Conservation (phyloP, 2,888 invertebrate species). For the Megalurothrips usitatus region DNA sequence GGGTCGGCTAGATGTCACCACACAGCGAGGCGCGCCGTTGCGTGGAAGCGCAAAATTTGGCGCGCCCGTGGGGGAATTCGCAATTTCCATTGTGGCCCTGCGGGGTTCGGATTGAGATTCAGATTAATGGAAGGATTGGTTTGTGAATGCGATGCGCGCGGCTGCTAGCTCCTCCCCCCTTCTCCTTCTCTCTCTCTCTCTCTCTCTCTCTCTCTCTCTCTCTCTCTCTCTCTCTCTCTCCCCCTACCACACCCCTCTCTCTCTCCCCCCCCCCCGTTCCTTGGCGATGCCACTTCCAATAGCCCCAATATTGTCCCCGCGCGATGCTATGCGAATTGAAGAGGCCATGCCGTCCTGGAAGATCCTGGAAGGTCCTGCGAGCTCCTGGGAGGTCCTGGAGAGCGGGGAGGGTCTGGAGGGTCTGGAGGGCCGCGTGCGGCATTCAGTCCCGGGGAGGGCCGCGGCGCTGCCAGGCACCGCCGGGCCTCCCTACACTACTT, state of each 20-base stretch:
- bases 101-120: neutral
- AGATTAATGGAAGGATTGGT: conserved; percentile 25
- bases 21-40: no score
- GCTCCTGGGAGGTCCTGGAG: no score
- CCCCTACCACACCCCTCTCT: neutral
- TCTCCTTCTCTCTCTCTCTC: neutral
- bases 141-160: conserved; percentile 8
- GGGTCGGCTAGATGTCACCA: neutral
- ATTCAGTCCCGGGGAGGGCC: no score
- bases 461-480: no score
- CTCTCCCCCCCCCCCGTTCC: neutral
- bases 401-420: no score
- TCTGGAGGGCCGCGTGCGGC: no score
- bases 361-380: no score
- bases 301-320: no score
- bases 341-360: no score
- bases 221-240: conserved; percentile 1
- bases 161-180: neutral
- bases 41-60: neutral
- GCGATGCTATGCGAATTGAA: no score
- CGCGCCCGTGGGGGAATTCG: neutral
- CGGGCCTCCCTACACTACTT: no score
- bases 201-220: conserved; percentile 1
- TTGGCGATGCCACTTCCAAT: no score
- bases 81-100: neutral